phyloP scores from a whole-genome alignment of 2,113 vertebrate species.

The Austrofundulus limnaeus region DNA sequence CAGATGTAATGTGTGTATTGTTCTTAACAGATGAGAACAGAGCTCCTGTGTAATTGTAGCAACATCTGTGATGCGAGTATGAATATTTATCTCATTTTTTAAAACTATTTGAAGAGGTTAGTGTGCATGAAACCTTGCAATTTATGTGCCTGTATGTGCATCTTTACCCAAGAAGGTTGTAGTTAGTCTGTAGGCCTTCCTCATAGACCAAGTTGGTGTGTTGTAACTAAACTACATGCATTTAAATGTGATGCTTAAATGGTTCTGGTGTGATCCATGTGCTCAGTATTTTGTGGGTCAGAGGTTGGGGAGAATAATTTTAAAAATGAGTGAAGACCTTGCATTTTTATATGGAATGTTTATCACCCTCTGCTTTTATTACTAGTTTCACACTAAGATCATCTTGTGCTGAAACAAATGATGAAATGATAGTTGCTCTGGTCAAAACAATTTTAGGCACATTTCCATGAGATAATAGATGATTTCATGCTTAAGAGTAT shows the following conservation, averaged over 20 bases:
- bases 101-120: conserved; percentile 5
- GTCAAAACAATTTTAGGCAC: too few relatives aligned
- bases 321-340: too few relatives aligned
- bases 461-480: too few relatives aligned
- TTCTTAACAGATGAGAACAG: not conserved
- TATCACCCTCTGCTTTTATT: too few relatives aligned
- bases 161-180: conserved; percentile 7
- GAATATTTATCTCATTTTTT: conserved; percentile 7
- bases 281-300: not conserved
- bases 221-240: conserved; percentile 26
- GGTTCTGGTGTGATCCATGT: conserved; percentile 1
- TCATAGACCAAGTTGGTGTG: conserved; percentile 7
- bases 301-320: not conserved
- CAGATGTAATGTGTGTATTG: conserved; percentile 3
- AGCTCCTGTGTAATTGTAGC: not conserved
- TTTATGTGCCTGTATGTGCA: not conserved
- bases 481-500: too few relatives aligned
- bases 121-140: not conserved
- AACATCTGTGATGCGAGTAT: not conserved
- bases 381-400: too few relatives aligned
- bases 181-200: conserved; percentile 9
- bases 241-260: conserved; percentile 48
- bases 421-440: too few relatives aligned
- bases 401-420: too few relatives aligned
- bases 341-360: too few relatives aligned